Conservation (phyloP, 2,888 invertebrate genomes). For the Limnephilus lunatus region DNA sequence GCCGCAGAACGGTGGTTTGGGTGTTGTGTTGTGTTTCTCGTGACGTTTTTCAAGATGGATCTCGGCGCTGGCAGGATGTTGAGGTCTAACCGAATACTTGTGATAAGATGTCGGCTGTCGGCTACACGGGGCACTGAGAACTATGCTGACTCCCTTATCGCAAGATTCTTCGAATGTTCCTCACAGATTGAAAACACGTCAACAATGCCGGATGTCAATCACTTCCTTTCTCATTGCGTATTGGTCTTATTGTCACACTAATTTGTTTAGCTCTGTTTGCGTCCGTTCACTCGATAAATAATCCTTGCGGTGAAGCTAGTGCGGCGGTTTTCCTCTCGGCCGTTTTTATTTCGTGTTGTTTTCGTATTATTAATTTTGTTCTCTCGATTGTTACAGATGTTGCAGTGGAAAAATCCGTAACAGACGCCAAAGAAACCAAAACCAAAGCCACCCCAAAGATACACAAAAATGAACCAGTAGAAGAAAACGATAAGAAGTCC, state of each 20-base stretch:
- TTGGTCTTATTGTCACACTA: constrained; percentile 9
- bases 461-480: constrained; percentile 66
- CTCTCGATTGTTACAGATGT: constrained; percentile 69
- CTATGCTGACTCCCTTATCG: constrained; percentile 37
- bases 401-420: constrained; percentile 70
- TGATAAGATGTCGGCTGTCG: constrained; percentile 23
- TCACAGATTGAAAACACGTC: constrained; percentile 22
- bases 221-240: constrained; percentile 35
- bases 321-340: neutral
- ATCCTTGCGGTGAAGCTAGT: neutral
- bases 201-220: constrained; percentile 25
- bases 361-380: constrained; percentile 43
- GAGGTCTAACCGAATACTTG: constrained; percentile 27
- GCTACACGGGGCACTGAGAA: neutral
- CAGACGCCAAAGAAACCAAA: constrained; percentile 67
- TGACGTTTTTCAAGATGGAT: constrained; percentile 45
- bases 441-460: constrained; percentile 66
- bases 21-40: neutral
- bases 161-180: constrained; percentile 4
- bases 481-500: constrained; percentile 56
- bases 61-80: constrained; percentile 53
- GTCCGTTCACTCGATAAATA: neutral
- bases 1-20: constrained; percentile 27
- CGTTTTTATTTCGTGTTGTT: neutral
- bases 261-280: constrained; percentile 12